Conservation (phyloP, 2,797 vertebrate species). For the Hirundo rustica region DNA sequence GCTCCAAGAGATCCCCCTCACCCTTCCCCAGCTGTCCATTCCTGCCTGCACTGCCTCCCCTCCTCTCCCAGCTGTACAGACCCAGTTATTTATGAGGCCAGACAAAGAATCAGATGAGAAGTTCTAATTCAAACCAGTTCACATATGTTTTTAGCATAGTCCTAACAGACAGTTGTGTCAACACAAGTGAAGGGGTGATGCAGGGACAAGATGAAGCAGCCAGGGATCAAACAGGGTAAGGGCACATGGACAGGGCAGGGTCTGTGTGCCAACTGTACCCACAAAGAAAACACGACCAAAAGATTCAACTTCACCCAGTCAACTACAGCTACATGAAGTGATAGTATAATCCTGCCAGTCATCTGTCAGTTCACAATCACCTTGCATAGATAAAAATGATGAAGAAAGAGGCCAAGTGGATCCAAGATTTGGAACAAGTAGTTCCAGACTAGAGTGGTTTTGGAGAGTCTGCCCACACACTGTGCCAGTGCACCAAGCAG, state of each 20-base stretch:
- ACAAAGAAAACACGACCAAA: neutral
- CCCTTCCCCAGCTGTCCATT: neutral
- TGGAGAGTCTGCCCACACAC: neutral
- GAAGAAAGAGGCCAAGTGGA: neutral
- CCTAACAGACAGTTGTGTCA: slow-evolving; percentile 9
- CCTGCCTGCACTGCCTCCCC: neutral
- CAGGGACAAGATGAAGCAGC: slow-evolving; percentile 14
- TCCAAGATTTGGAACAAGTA: neutral
- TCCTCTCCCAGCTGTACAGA: slow-evolving; percentile 19
- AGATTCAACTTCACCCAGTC: neutral
- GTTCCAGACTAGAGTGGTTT: neutral
- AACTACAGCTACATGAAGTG: neutral
- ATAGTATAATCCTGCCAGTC: neutral
- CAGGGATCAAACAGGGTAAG: neutral
- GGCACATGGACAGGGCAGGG: neutral
- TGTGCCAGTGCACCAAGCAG: neutral
- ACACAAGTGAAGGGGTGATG: neutral
- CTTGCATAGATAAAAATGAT: neutral
- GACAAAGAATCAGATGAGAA: slow-evolving; percentile 37
- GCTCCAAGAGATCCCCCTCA: neutral
- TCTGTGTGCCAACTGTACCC: neutral
- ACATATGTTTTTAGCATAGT: slow-evolving; percentile 21
- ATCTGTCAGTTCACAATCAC: neutral
- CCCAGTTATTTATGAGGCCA: slow-evolving; percentile 6
- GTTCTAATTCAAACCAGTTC: slow-evolving; percentile 53